phyloP scores from a whole-genome alignment of 2,888 invertebrate species.

The Cyclophora albipunctata region DNA sequence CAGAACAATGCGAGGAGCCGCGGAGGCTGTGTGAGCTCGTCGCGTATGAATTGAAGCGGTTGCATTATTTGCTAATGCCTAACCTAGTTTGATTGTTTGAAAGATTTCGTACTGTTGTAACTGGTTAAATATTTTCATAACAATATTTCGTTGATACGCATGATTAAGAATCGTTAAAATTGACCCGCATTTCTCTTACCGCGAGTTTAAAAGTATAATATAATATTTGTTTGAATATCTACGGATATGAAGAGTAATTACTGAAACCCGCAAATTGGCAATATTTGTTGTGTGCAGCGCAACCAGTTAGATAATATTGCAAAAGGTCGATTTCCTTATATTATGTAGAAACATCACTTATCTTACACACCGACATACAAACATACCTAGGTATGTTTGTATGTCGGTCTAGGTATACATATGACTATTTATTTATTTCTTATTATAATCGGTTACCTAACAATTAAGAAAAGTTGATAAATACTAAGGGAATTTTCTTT shows the following conservation, averaged over 20 bases:
- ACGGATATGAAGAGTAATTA: too few species aligned
- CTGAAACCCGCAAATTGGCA: neutral
- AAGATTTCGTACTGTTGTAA: conserved; percentile 24
- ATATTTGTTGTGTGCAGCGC: conserved; percentile 6
- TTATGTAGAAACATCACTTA: conserved; percentile 38
- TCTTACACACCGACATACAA: conserved; percentile 27
- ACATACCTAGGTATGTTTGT: conserved; percentile 21
- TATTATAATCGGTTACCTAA: conserved; percentile 36
- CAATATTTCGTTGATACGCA: neutral
- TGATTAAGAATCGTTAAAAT: too few species aligned
- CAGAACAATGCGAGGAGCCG: conserved; percentile 3
- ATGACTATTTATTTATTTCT: conserved; percentile 23
- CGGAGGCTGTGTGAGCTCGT: conserved; percentile 8
- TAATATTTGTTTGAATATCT: too few species aligned
- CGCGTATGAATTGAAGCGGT: conserved; percentile 31
- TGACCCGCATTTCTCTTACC: too few species aligned
- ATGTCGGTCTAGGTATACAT: too few species aligned
- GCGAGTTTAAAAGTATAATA: too few species aligned
- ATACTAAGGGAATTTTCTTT: neutral
- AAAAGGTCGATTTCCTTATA: conserved; percentile 50
- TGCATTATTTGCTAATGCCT: conserved; percentile 27
- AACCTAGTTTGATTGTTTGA: conserved; percentile 33
- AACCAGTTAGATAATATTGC: conserved; percentile 49
- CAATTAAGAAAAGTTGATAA: conserved; percentile 23
- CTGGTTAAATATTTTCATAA: conserved; percentile 13